Percentiles rank a stretch among this genome's conserved stretches.
These are phyloP conservation scores for Bombus waltoni DNA, from an alignment of 1,140 invertebrate species.

Conservation along the genomic window DNA sequence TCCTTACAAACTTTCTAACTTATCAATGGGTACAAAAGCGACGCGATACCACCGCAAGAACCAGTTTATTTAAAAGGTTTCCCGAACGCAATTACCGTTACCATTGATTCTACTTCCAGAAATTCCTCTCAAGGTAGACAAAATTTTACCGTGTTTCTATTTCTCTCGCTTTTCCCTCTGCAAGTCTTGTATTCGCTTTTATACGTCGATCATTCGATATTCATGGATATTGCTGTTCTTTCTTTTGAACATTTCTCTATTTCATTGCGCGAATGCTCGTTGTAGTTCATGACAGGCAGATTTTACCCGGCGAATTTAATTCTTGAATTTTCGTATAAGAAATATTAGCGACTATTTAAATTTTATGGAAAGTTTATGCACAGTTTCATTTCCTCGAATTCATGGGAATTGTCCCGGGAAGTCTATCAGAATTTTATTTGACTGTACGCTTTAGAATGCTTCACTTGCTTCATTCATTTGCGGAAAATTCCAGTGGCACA, in stretches of 20 bases:
- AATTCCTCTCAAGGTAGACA: not conserved
- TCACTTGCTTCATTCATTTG: not conserved
- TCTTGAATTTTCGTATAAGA: not conserved
- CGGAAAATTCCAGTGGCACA: not conserved
- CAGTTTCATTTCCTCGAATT: not conserved
- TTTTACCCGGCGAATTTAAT: not conserved
- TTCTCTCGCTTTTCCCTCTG: not conserved
- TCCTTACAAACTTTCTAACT: not conserved
- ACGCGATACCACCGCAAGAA: not conserved
- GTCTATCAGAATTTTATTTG: not conserved
- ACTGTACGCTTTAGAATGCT: not conserved
- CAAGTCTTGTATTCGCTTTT: not conserved
- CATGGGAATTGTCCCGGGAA: not conserved
- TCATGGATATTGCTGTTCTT: not conserved
- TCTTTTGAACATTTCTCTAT: not conserved
- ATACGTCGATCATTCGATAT: not conserved
- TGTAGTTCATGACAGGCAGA: no score
- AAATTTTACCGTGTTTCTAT: not conserved
- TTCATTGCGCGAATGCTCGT: no score
- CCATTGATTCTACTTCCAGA: not conserved
- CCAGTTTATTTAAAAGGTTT: constrained; percentile 22
- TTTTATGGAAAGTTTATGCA: not conserved
- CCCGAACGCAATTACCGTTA: constrained; percentile 15
- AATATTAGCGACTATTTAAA: not conserved
- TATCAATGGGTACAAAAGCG: constrained; percentile 6